Evolutionary conservation across 2,888 invertebrate genomes (phyloP).

Genomic region (Napeogenes inachia): DNA sequence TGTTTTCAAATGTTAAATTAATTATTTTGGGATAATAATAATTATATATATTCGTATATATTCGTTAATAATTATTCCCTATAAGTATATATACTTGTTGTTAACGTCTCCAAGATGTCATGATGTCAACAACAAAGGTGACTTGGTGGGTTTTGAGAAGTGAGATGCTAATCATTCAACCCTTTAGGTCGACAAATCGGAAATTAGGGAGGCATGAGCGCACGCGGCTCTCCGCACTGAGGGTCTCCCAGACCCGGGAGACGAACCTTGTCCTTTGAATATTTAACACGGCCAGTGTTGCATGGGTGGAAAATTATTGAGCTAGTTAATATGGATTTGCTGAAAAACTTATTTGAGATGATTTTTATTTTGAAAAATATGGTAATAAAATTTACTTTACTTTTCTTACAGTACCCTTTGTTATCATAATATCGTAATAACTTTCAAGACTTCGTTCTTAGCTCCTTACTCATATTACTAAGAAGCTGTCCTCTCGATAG

Average conservation of each 20-base stretch:
- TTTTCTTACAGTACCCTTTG: too few relatives aligned
- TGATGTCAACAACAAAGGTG: constrained; percentile 54
- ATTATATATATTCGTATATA: too few relatives aligned
- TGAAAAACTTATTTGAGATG: too few relatives aligned
- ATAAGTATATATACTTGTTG: too few relatives aligned
- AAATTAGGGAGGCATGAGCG: constrained; percentile 75
- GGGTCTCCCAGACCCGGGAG: constrained; percentile 58
- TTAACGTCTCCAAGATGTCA: constrained; percentile 44
- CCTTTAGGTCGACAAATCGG: constrained; percentile 50
- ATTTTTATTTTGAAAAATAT: too few relatives aligned
- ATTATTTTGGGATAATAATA: too few relatives aligned
- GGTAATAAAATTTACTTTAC: too few relatives aligned
- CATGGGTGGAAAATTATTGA: not conserved
- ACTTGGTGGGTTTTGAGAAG: constrained; percentile 65
- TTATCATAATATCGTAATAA: not conserved
- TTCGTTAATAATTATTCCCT: too few relatives aligned
- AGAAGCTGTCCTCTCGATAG: constrained; percentile 3
- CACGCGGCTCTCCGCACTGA: constrained; percentile 51
- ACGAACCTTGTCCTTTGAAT: constrained; percentile 65
- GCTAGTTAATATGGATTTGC: not conserved
- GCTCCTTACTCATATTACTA: constrained; percentile 13
- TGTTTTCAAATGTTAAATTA: too few relatives aligned
- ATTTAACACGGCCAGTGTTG: constrained; percentile 53
- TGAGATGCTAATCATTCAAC: constrained; percentile 76
- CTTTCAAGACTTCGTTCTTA: not conserved